Conservation (phyloP, 2,888 invertebrate species). For the Mimas tiliae region DNA sequence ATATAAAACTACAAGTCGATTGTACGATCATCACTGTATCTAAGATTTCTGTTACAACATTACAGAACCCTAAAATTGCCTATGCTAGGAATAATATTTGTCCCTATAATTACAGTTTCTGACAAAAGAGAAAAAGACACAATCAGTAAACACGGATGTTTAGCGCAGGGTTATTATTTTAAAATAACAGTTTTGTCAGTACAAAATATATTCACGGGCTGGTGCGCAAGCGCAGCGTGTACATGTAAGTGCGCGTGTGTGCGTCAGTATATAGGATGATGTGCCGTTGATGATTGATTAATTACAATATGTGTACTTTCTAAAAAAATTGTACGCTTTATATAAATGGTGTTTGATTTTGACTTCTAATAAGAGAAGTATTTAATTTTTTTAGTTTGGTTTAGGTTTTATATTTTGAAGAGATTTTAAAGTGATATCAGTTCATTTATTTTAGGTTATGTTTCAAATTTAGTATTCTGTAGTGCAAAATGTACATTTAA, state of each 20-base stretch:
- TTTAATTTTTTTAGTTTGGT: too few relatives aligned
- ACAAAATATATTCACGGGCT: slow-evolving; percentile 81
- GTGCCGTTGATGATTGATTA: slow-evolving; percentile 68
- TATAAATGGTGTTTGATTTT: slow-evolving; percentile 49
- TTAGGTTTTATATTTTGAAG: too few relatives aligned
- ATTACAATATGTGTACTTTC: slow-evolving; percentile 61
- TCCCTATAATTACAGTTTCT: slow-evolving; percentile 19
- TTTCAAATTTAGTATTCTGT: too few relatives aligned
- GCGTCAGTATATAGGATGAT: slow-evolving; percentile 66
- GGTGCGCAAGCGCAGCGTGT: slow-evolving; percentile 52
- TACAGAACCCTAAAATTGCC: slow-evolving; percentile 7
- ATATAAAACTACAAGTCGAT: too few relatives aligned
- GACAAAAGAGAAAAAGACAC: slow-evolving; percentile 26
- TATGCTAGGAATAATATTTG: slow-evolving; percentile 8
- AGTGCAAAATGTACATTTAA: too few relatives aligned
- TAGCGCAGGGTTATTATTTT: slow-evolving; percentile 62
- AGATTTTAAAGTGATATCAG: too few relatives aligned
- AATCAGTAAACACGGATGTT: slow-evolving; percentile 25
- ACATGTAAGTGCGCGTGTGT: slow-evolving; percentile 36
- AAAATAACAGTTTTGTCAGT: slow-evolving; percentile 84
- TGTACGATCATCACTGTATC: too few relatives aligned
- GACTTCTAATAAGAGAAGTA: background rate
- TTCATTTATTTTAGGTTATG: too few relatives aligned
- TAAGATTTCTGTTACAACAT: too few relatives aligned
- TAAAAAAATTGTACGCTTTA: slow-evolving; percentile 52